phyloP scores from a whole-genome alignment of 2,888 invertebrate species.

The Zootermopsis nevadensis region DNA sequence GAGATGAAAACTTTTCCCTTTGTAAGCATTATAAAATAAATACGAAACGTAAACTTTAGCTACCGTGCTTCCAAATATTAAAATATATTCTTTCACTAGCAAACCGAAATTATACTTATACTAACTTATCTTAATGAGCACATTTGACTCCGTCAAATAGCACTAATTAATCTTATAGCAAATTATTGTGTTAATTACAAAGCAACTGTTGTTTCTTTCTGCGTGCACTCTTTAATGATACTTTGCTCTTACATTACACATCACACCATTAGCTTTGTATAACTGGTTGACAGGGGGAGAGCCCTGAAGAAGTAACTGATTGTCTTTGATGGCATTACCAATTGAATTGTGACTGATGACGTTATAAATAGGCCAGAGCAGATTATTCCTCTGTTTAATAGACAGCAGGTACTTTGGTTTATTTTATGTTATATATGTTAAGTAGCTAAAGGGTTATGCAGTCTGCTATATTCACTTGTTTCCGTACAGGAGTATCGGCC shows the following conservation, averaged over 20 bases:
- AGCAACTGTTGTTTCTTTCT: too few relatives aligned
- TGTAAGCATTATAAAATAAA: too few relatives aligned
- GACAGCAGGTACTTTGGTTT: constrained; percentile 21
- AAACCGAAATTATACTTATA: too few relatives aligned
- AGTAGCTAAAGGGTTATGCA: not conserved
- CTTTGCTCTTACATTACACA: not conserved
- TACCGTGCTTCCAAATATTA: too few relatives aligned
- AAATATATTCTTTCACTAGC: too few relatives aligned
- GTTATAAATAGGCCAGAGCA: not conserved
- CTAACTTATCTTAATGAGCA: too few relatives aligned
- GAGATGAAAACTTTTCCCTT: too few relatives aligned
- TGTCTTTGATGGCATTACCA: not conserved
- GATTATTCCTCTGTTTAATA: not conserved
- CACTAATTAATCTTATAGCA: too few relatives aligned
- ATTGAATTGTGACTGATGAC: constrained; percentile 11
- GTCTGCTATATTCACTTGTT: not conserved
- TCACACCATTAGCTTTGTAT: not conserved
- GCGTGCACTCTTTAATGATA: not conserved
- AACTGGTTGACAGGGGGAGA: not conserved
- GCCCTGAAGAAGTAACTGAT: not conserved
- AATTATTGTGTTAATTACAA: too few relatives aligned
- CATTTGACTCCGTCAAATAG: too few relatives aligned
- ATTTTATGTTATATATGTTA: not conserved
- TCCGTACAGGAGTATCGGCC: not conserved
- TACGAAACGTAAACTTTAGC: too few relatives aligned